phyloP scores from a whole-genome alignment of 2,888 invertebrate genomes.

The Morpho deidamia region DNA sequence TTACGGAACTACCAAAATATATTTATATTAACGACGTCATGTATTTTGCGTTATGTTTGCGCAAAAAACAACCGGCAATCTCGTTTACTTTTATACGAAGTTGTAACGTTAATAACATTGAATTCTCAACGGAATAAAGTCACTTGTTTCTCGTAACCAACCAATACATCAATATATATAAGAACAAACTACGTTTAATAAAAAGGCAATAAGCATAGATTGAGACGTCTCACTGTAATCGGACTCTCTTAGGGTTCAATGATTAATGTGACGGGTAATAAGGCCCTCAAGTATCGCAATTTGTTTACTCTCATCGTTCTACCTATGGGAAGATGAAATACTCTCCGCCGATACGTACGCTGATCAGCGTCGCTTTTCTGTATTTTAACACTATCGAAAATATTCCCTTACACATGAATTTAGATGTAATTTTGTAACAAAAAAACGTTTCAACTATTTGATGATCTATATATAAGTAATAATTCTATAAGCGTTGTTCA shows the following conservation, averaged over 20 bases:
- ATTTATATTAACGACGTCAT: slow-evolving; percentile 4
- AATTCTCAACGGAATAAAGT: slow-evolving; percentile 2
- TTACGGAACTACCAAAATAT: slow-evolving; percentile 1
- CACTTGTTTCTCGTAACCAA: neutral
- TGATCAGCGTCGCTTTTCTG: slow-evolving; percentile 43
- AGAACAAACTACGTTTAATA: slow-evolving; percentile 16
- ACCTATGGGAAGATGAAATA: slow-evolving; percentile 54
- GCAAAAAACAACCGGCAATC: slow-evolving; percentile 5
- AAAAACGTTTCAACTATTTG: no score
- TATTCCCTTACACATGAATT: no score
- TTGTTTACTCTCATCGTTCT: slow-evolving; percentile 74
- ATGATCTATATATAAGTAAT: no score
- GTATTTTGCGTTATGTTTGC: slow-evolving; percentile 6
- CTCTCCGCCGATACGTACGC: slow-evolving; percentile 63
- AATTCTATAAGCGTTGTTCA: no score
- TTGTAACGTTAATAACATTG: slow-evolving; percentile 4
- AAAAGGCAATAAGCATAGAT: slow-evolving; percentile 21
- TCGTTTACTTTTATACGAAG: slow-evolving; percentile 8
- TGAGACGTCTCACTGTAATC: slow-evolving; percentile 38
- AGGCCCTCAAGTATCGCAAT: slow-evolving; percentile 73
- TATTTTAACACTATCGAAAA: no score
- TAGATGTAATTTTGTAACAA: no score
- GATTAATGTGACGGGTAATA: slow-evolving; percentile 77
- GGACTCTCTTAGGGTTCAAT: slow-evolving; percentile 62
- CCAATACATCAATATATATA: slow-evolving; percentile 14